phyloP scores from a whole-genome alignment of 2,113 vertebrate genomes.

The Eonycteris spelaea region DNA sequence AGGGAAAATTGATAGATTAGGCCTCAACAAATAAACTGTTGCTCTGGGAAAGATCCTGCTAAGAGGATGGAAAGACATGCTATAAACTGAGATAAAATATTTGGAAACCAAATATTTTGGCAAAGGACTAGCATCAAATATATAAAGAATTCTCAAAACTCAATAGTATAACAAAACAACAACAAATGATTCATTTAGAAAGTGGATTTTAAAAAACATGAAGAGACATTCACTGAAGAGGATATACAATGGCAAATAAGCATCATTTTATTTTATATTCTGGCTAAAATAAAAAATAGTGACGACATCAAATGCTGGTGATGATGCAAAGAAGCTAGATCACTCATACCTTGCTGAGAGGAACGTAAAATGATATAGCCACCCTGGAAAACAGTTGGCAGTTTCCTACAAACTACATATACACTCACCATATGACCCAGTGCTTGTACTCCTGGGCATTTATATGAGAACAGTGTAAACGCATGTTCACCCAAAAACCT shows the following conservation, averaged over 20 bases:
- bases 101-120: neutral
- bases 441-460: neutral
- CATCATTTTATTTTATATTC: neutral
- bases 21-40: neutral
- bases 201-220: neutral
- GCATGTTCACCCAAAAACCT: neutral
- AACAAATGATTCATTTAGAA: neutral
- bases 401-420: constrained; percentile 20
- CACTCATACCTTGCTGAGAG: neutral
- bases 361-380: neutral
- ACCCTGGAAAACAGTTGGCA: neutral
- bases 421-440: neutral
- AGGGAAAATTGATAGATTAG: neutral
- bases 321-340: neutral
- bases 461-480: neutral
- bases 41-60: neutral
- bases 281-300: neutral
- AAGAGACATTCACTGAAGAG: neutral
- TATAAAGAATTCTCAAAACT: neutral
- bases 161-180: neutral
- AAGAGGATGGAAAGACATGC: neutral
- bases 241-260: neutral
- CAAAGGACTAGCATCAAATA: neutral
- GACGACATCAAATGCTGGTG: neutral
- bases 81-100: neutral